Evolutionary conservation across 2,888 invertebrate genomes (phyloP).

Genomic region (Conistra vaccinii): DNA sequence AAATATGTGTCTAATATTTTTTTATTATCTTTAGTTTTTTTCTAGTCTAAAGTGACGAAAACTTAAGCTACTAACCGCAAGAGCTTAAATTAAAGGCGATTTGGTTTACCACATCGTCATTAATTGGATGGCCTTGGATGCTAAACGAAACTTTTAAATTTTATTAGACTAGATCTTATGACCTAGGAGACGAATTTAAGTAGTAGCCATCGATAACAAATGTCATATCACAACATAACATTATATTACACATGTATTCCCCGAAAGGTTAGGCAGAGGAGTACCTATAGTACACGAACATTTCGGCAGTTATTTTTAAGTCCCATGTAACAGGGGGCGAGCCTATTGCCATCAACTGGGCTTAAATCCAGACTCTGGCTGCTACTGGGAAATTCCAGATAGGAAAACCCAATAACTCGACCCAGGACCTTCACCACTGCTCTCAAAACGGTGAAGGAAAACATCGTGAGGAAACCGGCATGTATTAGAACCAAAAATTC

Average conservation of each 20-base stretch:
- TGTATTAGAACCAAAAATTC: too few species aligned
- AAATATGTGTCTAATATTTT: too few species aligned
- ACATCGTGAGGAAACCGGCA: too few species aligned
- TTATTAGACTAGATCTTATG: conserved; percentile 24
- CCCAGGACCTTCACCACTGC: too few species aligned
- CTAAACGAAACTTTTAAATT: conserved; percentile 27
- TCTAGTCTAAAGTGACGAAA: too few species aligned
- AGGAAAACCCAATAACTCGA: background rate
- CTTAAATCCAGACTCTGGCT: background rate
- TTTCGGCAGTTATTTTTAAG: background rate
- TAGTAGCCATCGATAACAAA: background rate
- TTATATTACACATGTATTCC: background rate
- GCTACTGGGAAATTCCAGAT: background rate
- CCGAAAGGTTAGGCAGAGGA: background rate
- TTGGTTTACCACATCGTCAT: background rate
- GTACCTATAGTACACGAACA: background rate
- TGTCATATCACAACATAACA: background rate
- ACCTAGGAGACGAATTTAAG: background rate
- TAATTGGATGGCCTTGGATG: conserved; percentile 31
- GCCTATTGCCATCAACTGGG: background rate
- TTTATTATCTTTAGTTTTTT: too few species aligned
- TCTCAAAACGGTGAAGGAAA: too few species aligned
- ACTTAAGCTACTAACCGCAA: conserved; percentile 41
- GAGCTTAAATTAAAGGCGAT: conserved; percentile 9
- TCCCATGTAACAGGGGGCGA: background rate